These are phyloP conservation scores for Sterrhoptilus dennistouni DNA, from an alignment of 2,113 vertebrate species.

Conservation along the genomic window DNA sequence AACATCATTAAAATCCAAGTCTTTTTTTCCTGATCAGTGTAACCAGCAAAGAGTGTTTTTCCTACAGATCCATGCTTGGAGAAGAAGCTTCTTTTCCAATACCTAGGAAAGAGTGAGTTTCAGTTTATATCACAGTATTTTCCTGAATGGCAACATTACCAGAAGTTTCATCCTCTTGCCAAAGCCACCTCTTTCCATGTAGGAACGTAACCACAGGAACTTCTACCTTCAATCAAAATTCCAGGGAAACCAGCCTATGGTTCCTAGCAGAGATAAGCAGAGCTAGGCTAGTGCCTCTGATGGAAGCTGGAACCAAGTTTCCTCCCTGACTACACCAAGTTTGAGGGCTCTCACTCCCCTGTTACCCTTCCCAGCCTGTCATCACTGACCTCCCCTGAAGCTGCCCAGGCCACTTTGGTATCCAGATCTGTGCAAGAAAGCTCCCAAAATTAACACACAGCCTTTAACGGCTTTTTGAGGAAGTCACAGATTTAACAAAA, in stretches of 20 bases:
- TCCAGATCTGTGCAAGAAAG: neutral
- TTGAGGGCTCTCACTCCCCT: neutral
- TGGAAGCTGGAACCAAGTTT: neutral
- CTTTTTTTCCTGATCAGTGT: neutral
- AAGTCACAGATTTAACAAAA: neutral
- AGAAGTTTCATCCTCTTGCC: neutral
- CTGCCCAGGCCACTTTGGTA: neutral
- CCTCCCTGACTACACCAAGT: neutral
- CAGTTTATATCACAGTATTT: neutral
- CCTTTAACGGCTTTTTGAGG: neutral
- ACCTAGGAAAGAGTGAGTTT: neutral
- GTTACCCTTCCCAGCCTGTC: neutral
- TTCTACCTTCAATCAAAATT: neutral
- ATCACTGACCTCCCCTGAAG: neutral
- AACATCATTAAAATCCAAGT: neutral
- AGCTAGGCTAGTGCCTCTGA: neutral
- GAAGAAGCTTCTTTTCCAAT: neutral
- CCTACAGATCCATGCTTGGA: neutral
- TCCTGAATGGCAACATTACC: neutral
- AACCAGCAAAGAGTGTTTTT: neutral
- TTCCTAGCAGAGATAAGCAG: neutral
- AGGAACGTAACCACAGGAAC: neutral
- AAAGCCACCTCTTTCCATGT: neutral
- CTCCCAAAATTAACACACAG: neutral
- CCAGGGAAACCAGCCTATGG: neutral